These are phyloP conservation scores for Lamproptera curius DNA, from an alignment of 2,888 invertebrate species.

Conservation along the genomic window DNA sequence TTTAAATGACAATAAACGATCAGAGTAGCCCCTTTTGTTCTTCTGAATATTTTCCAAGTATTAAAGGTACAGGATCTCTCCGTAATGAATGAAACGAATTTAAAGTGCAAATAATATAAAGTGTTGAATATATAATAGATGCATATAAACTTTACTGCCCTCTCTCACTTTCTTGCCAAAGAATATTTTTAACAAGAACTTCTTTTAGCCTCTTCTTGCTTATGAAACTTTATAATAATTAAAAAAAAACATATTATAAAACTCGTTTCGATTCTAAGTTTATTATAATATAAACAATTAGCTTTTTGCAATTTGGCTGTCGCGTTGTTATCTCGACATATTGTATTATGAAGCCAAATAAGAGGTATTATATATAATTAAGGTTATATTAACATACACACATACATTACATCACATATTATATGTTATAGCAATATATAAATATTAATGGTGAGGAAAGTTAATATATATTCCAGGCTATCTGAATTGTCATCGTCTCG, in stretches of 20 bases:
- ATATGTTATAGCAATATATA: no score
- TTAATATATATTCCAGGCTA: not conserved
- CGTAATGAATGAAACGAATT: no score
- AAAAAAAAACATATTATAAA: no score
- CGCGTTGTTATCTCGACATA: not conserved
- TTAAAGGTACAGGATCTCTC: not conserved
- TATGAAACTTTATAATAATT: no score
- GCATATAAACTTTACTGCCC: not conserved
- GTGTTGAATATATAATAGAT: not conserved
- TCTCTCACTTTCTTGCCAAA: not conserved
- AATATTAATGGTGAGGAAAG: not conserved
- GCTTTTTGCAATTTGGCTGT: no score
- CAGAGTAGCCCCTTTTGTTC: not conserved
- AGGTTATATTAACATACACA: no score
- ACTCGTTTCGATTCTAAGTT: no score
- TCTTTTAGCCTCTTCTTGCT: not conserved
- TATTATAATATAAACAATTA: no score
- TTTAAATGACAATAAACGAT: conserved; percentile 42
- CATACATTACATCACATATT: no score
- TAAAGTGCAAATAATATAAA: not conserved
- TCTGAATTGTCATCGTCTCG: not conserved
- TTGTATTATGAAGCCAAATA: not conserved
- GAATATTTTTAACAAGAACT: not conserved
- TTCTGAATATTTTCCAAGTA: not conserved
- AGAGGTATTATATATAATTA: not conserved